Conservation (phyloP, 1,140 invertebrate genomes). For the Acromyrmex heyeri region DNA sequence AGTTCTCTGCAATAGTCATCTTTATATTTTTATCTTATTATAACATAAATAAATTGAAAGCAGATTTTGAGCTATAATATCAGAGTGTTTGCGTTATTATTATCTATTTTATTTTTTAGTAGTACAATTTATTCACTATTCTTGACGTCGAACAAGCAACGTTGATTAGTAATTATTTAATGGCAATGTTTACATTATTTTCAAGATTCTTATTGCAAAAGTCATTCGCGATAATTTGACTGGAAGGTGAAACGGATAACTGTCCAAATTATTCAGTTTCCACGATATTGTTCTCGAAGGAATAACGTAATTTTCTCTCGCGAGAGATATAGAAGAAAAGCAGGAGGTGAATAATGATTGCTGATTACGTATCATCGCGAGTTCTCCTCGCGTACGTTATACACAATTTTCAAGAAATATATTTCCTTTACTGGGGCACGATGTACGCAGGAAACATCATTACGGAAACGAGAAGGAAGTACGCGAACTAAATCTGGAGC, state of each 20-base stretch:
- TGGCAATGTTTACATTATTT: slow-evolving; percentile 1
- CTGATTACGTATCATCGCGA: slow-evolving; percentile 1
- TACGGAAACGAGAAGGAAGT: background rate
- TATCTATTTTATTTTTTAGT: background rate
- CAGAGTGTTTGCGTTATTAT: background rate
- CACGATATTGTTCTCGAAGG: background rate
- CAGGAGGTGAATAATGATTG: slow-evolving; percentile 14
- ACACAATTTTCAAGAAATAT: background rate
- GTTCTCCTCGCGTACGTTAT: background rate
- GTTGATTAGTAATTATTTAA: slow-evolving; percentile 51
- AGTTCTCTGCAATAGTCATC: background rate
- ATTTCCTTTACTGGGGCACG: background rate
- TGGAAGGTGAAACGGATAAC: background rate
- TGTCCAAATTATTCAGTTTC: slow-evolving; percentile 24
- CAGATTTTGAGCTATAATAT: background rate
- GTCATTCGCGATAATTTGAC: background rate
- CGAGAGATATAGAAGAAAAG: background rate
- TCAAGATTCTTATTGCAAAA: background rate
- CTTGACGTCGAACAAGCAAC: slow-evolving; percentile 1
- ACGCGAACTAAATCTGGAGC: background rate
- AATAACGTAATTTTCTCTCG: slow-evolving; percentile 26
- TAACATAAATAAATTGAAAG: background rate
- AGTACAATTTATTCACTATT: background rate
- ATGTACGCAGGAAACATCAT: background rate
- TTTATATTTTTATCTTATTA: slow-evolving; percentile 9